Base-by-base conservation (phyloP, 2,797 vertebrate species). In the Chanos chanos region DNA sequence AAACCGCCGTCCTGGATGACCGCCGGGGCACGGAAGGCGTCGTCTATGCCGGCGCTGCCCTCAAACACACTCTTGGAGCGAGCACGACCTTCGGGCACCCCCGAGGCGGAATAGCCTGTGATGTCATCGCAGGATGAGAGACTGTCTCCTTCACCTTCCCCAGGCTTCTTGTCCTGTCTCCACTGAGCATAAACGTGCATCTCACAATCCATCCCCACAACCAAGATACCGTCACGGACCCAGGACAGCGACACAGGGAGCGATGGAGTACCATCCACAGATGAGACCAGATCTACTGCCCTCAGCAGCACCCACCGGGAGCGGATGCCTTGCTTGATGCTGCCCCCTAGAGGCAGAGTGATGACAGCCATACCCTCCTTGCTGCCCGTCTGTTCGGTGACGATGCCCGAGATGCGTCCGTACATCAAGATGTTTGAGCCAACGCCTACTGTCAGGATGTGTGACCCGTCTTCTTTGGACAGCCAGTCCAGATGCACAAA, bases 141-240 rank as follows among this genome's bases (percentile, higher is more conserved):
- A 70, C 83, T 83, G 6, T 85, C 86, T 4, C 80, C 79, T 4
- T 94, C 92, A 5, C 73, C 77, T 10, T 92, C 92, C 4, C 89
- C 87, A 2, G 84, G 92, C 77, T 90, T 97, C 67, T 92, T 83
- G 8, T 90, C 87, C 3, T 98, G 94, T 64, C 93, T 93, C 97
- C 97, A 99, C 47, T 99, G 97, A 12, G 97, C 96, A 25, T 99
- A 99, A 16, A 99, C 96, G 0, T 99, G 96, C 95, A 99, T 99
- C 82, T 99, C 97, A 73, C 95, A 99, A 73, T 98, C 96, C 96
- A 99, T 99, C 36, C 96, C 96, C 66, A 99, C 92, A 44, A 99
- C 96, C 72, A 99, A 80, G 55, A 99, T 99, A 37, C 97, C 97
- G 40, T 99, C 97, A 74, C 97, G 88, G 52, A 99, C 94, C 97